phyloP scores from a whole-genome alignment of 2,797 vertebrate genomes.

The Tamandua tetradactyla region DNA sequence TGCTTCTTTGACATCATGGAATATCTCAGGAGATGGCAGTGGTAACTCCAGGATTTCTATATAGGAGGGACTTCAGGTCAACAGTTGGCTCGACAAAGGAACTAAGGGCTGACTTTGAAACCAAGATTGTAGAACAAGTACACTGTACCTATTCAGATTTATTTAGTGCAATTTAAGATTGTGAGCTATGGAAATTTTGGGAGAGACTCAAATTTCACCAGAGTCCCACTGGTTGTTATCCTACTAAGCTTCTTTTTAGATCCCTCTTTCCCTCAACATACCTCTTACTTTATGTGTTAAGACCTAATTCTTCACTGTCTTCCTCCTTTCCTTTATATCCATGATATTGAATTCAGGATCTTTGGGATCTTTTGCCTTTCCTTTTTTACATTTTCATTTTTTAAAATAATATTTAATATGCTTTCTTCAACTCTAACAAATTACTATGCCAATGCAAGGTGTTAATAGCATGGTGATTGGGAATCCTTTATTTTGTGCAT shows the following conservation, averaged over 20 bases:
- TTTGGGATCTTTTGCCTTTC: neutral
- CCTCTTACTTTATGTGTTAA: neutral
- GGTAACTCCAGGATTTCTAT: neutral
- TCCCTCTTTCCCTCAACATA: rapidly evolving
- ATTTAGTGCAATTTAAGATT: neutral
- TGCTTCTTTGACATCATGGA: neutral
- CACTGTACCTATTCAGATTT: neutral
- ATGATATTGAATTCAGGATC: neutral
- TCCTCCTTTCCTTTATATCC: neutral
- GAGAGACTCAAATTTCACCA: neutral
- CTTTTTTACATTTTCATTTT: neutral
- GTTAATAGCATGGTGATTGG: too few relatives aligned
- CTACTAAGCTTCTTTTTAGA: neutral
- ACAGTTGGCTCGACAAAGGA: neutral
- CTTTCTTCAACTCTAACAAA: neutral
- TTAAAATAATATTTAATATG: neutral
- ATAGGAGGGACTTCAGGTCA: neutral
- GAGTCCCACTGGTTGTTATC: neutral
- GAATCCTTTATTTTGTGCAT: too few relatives aligned
- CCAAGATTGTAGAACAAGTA: neutral
- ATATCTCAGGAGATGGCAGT: neutral
- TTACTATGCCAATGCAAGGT: too few relatives aligned
- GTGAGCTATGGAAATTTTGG: neutral
- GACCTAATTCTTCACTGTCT: neutral
- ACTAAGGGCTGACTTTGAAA: neutral